A percentile compares a stretch with the other conserved stretches of the same genome.
These are phyloP conservation scores for Alentia gelatinosa DNA, from an alignment of 2,888 invertebrate genomes.

Conservation along the genomic window DNA sequence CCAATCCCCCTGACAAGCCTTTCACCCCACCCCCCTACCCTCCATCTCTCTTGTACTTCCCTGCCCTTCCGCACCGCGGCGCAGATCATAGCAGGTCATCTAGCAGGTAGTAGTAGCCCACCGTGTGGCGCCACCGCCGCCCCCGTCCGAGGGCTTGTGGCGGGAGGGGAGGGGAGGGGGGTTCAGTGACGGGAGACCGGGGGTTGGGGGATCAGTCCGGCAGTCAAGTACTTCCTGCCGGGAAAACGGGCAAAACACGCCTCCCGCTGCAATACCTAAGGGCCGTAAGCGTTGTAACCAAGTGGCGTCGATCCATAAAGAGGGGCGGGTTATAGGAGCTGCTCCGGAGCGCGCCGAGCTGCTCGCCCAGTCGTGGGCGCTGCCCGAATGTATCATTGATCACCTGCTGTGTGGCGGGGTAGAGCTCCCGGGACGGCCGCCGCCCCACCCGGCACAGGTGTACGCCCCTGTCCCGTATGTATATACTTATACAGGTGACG, in stretches of 20 bases:
- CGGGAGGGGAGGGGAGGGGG: background rate
- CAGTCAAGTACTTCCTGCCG: constrained; percentile 54
- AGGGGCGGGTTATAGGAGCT: background rate
- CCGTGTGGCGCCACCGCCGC: background rate
- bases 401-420: background rate
- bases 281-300: constrained; percentile 53
- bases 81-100: constrained; percentile 33
- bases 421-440: background rate
- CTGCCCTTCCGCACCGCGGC: background rate
- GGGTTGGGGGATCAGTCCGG: constrained; percentile 24
- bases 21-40: background rate
- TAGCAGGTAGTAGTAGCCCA: constrained; percentile 8
- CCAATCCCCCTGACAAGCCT: background rate
- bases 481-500: background rate
- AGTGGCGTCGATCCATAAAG: constrained; percentile 38
- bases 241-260: constrained; percentile 53
- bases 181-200: background rate
- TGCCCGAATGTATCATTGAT: background rate
- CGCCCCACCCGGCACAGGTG: no score
- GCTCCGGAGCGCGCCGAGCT: background rate
- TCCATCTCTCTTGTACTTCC: background rate
- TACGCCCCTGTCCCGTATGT: background rate
- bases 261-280: constrained; percentile 47
- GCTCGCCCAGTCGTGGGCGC: background rate
- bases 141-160: background rate